Percentiles rank a stretch among this genome's conserved stretches.
These are phyloP conservation scores for Trichechus manatus DNA, from an alignment of 2,113 vertebrate genomes.

Conservation along the genomic window DNA sequence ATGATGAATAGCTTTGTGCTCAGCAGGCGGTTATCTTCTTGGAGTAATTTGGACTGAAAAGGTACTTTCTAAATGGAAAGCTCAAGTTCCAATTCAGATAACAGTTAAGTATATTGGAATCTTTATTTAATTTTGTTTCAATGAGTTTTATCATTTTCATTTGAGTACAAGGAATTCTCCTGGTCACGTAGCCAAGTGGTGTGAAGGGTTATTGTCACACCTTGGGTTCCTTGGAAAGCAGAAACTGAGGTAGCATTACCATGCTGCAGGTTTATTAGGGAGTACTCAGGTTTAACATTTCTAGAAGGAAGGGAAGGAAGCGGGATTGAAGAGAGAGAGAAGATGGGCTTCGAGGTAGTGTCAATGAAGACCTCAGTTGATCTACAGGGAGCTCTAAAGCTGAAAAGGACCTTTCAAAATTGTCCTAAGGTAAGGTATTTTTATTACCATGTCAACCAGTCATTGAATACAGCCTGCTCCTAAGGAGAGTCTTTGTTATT, in stretches of 20 bases:
- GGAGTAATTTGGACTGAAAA: constrained; percentile 46
- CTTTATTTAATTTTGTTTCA: constrained; percentile 30
- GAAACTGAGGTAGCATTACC: neutral
- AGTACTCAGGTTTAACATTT: neutral
- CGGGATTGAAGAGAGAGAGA: neutral
- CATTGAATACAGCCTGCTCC: neutral
- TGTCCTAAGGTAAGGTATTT: neutral
- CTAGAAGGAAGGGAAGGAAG: neutral
- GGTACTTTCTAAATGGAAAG: constrained; percentile 58
- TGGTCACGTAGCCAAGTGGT: neutral
- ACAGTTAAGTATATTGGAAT: neutral
- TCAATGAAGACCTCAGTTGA: neutral
- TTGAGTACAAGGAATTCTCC: neutral
- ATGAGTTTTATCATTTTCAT: neutral
- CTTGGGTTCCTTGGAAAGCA: neutral
- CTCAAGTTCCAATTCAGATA: constrained; percentile 17
- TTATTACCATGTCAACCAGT: neutral
- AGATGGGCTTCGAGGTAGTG: neutral
- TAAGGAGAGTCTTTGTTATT: neutral
- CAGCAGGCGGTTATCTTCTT: constrained; percentile 2
- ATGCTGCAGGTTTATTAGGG: neutral
- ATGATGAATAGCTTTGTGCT: constrained; percentile 59
- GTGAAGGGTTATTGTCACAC: neutral
- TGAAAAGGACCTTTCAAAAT: neutral
- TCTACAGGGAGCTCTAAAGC: neutral